Base-by-base conservation (phyloP, 2,113 vertebrate genomes). In the Trachemys scripta region DNA sequence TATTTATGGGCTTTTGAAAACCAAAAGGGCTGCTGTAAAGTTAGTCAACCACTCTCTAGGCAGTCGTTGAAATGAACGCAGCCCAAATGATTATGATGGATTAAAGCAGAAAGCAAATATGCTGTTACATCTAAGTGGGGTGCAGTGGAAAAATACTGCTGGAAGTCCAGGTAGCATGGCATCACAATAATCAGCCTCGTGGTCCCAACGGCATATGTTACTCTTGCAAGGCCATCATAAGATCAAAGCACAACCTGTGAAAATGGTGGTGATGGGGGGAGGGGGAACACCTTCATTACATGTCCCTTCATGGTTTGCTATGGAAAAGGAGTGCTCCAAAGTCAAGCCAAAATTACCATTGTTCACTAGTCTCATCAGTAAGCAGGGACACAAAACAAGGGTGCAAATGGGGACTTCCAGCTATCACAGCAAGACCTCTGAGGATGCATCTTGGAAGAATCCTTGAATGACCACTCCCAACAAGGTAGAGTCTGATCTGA, bases 321-420 rank as follows among this genome's bases (percentile, higher is more conserved):
- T 69, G 35, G 35, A 69, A 69, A 69, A 69, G 65, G 16, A 84
- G 35, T 87, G 35, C 13, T 88, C 16, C 24, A 49, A 27, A 80
- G 22, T 47, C 50, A 59, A 12, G 8, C 80, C 17, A 82, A 8
- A 0, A 0, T 91, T 84, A 51, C 86, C 1, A 1, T 7, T 14
- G 19, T 20, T 85, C 81, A 22, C 85, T 91, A 51, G 87, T 90
- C 92, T 87, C 31, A 22, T 81, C 31, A n/a, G 1, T 78, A 47
- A 88, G n/a, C 24, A 91, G 56, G 92, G 31, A 59, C 49, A 80
- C 13, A 27, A 84, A 86, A 90, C 92, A 6, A 3, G 27, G 90
- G 2, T 78, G 1, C 10, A 14, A 69, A 69, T 20, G 8, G 35
- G 31, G 35, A 35, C 62, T 35, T n/a, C 62, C 16, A 19, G 14